These are phyloP conservation scores for Telmatherina bonti DNA, from an alignment of 2,797 vertebrate genomes.

Conservation along the genomic window DNA sequence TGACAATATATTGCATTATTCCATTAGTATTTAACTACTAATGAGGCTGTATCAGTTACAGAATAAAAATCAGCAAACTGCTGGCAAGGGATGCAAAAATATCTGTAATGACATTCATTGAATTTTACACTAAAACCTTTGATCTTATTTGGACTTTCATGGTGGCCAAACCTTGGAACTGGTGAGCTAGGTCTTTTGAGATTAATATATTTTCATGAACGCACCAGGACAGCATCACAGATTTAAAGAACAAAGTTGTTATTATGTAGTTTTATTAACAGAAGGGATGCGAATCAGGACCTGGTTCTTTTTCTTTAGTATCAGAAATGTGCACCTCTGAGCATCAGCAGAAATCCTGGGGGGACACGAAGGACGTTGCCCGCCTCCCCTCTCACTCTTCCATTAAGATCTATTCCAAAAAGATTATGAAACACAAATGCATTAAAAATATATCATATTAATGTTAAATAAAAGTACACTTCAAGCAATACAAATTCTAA, in stretches of 20 bases:
- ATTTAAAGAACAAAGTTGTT: conserved; percentile 12
- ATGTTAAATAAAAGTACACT: too few species aligned
- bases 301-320: not conserved
- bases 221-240: conserved; percentile 19
- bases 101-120: not conserved
- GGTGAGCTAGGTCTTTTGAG: conserved; percentile 31
- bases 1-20: conserved; percentile 54
- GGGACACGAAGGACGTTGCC: too few species aligned
- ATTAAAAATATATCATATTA: too few species aligned
- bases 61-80: conserved; percentile 8
- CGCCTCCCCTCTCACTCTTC: too few species aligned
- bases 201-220: conserved; percentile 25
- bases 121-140: not conserved
- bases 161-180: conserved; percentile 32
- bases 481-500: too few species aligned
- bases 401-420: too few species aligned
- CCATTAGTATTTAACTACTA: conserved; percentile 39
- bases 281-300: not conserved
- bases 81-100: not conserved
- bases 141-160: conserved; percentile 30
- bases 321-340: not conserved
- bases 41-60: conserved; percentile 44
- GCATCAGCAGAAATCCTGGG: too few species aligned
- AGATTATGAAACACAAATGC: too few species aligned
- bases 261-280: conserved; percentile 7